phyloP scores from a whole-genome alignment of 2,113 vertebrate genomes.

The Melierax canorus region DNA sequence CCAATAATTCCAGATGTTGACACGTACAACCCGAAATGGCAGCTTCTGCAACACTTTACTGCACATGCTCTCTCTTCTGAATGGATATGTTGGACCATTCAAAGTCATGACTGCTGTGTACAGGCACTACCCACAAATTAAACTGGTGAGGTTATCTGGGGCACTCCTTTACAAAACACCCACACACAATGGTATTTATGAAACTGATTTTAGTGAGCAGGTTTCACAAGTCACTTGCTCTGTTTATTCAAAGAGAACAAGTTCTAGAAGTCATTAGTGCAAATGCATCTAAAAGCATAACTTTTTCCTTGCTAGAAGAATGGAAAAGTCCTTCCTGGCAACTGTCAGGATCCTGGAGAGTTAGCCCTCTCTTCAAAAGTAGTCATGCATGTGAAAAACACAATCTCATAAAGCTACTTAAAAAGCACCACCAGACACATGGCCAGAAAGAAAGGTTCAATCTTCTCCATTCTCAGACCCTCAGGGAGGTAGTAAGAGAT shows the following conservation, averaged over 20 bases:
- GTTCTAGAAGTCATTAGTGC: neutral
- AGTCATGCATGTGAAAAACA: neutral
- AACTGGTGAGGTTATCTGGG: neutral
- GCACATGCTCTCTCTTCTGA: neutral
- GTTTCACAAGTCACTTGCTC: neutral
- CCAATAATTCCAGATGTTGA: neutral
- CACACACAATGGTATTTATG: neutral
- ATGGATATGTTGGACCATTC: neutral
- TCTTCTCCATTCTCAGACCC: neutral
- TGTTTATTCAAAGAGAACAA: neutral
- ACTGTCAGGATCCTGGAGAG: neutral
- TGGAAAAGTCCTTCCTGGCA: neutral
- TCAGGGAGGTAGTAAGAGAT: neutral
- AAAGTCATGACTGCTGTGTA: neutral
- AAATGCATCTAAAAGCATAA: neutral
- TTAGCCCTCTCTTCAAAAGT: neutral
- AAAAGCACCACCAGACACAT: neutral
- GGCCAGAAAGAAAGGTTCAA: neutral
- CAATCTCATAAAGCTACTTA: neutral
- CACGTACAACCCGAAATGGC: accelerated
- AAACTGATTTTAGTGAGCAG: neutral
- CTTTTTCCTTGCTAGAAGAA: neutral
- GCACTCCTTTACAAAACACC: neutral
- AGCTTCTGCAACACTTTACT: neutral
- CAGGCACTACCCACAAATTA: neutral